Evolutionary conservation across 2,113 vertebrate genomes (phyloP), one percentile per base, ranked within the genome.

Genomic region (Phyllopteryx taeniolatus): DNA sequence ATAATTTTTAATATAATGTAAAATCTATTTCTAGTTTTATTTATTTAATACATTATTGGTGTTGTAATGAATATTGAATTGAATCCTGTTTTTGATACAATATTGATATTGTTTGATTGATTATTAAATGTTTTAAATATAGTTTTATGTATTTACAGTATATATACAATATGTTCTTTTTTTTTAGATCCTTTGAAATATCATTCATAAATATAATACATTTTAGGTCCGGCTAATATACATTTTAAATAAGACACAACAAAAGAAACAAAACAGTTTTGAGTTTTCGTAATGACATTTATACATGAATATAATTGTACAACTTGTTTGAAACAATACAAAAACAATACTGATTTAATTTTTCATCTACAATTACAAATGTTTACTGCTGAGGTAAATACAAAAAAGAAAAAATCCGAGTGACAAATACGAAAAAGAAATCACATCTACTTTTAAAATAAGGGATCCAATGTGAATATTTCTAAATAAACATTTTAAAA

Each of bases 401-500:
- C 33, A 43, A 14, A 5, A 59, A 59, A 27, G 27, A 60, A 60
- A 31, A 56, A 22, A n/a, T 22, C 9, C 0, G 12, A 47, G 53
- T 22, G 1, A n/a, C 8, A 19, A 17, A 35, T 39, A 61, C 2
- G 33, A 8, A 11, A 22, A 6, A 44, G 46, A 65, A 13, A 14
- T 22, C n/a, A 8, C 47, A 22, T 70, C 11, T 43, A 62, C 77
- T 69, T 79, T 59, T 1, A 42, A 74, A 75, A 61, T 17, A 70
- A 74, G 27, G 56, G 33, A 69, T 46, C 20, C 62, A 68, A 60
- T 56, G 65, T 67, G 68, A 81, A 72, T 44, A 83, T 72, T 75
- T 17, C 75, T 73, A 77, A 81, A 79, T 72, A 82, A 74, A 17
- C 19, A 71, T 42, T 11, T 68, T 44, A n/a, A 69, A 68, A 57